A percentile compares a stretch with the other conserved stretches of the same genome.
These are phyloP conservation scores for Cheilosia variabilis DNA, from an alignment of 2,888 invertebrate genomes.

Conservation along the genomic window DNA sequence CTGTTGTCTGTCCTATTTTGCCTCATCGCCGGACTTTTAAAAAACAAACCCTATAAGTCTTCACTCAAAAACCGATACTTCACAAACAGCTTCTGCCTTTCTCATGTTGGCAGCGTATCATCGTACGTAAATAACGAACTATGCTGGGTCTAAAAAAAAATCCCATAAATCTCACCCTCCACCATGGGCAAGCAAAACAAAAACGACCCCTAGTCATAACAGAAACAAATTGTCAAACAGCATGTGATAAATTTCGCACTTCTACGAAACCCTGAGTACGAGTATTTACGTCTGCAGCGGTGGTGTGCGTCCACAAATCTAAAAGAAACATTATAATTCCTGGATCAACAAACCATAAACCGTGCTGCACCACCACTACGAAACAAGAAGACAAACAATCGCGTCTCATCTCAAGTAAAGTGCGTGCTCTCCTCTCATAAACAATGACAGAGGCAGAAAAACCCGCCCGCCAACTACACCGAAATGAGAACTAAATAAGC, in stretches of 20 bases:
- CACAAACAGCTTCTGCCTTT: too few relatives aligned
- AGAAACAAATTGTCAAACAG: constrained; percentile 9
- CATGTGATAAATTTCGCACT: constrained; percentile 50
- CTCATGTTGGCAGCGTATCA: too few relatives aligned
- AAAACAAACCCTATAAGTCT: too few relatives aligned
- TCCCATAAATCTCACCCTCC: constrained; percentile 14
- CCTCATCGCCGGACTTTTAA: too few relatives aligned
- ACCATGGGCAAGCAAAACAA: background rate
- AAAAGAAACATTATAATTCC: constrained; percentile 39
- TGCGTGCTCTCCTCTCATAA: constrained; percentile 47
- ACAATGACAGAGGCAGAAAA: constrained; percentile 18
- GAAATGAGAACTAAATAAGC: constrained; percentile 25
- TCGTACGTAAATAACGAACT: too few relatives aligned
- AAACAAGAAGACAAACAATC: constrained; percentile 37
- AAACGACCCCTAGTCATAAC: constrained; percentile 21
- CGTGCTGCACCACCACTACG: constrained; percentile 3
- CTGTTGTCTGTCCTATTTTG: too few relatives aligned
- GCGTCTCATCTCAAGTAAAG: constrained; percentile 19
- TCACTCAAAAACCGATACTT: too few relatives aligned
- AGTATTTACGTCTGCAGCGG: background rate
- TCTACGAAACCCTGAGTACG: background rate
- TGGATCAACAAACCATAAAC: constrained; percentile 46
- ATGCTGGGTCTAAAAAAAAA: background rate
- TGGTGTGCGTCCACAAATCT: constrained; percentile 36
- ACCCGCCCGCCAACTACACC: background rate